phyloP scores from a whole-genome alignment of 2,113 vertebrate genomes.

The Tichodroma muraria region DNA sequence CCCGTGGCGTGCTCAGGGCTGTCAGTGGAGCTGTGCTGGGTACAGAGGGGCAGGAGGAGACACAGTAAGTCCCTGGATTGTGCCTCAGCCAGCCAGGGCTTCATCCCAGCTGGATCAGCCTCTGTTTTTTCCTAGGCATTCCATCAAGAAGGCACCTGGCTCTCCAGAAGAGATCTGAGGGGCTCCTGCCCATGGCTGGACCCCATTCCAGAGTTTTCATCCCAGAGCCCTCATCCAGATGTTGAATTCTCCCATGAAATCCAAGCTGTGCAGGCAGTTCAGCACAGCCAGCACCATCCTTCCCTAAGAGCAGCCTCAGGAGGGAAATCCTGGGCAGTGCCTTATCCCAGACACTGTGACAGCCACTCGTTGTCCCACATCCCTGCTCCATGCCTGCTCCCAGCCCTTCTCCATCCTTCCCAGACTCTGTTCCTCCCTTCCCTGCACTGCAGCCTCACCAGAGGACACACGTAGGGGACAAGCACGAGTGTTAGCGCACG shows the following conservation, averaged over 20 bases:
- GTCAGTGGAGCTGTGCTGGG: neutral
- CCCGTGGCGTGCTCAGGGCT: fast-evolving
- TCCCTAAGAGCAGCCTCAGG: neutral
- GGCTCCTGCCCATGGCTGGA: neutral
- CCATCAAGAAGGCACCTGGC: fast-evolving
- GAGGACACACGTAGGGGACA: fast-evolving
- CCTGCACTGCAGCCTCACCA: neutral
- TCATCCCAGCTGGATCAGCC: neutral
- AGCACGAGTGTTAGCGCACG: fast-evolving
- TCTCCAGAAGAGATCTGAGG: neutral
- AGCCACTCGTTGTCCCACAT: neutral
- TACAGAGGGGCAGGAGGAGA: neutral
- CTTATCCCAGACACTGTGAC: fast-evolving
- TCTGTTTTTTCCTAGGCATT: neutral
- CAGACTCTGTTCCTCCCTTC: neutral
- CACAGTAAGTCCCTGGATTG: fast-evolving
- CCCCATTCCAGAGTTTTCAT: neutral
- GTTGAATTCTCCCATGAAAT: fast-evolving
- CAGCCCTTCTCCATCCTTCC: neutral
- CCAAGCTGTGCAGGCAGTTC: neutral
- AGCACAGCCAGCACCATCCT: neutral
- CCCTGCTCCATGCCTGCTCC: neutral
- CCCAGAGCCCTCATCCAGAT: neutral
- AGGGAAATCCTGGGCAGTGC: neutral
- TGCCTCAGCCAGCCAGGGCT: neutral